Evolutionary conservation across 2,888 invertebrate species (phyloP).

Genomic region (Aquatica leii): DNA sequence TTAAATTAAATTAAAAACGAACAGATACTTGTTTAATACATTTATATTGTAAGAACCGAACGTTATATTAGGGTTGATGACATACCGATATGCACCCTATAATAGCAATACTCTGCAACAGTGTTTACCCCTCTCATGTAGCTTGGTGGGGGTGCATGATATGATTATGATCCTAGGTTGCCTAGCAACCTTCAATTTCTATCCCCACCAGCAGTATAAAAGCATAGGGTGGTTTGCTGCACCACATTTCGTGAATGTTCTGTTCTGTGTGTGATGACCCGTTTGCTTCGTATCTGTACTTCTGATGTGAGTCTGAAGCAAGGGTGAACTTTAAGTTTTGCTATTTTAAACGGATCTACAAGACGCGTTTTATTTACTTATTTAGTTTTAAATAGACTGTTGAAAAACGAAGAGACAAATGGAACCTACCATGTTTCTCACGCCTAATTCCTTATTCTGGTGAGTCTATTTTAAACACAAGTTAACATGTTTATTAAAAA

Average conservation of each 20-base stretch:
- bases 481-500: too few species aligned
- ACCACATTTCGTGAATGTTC: constrained; percentile 52
- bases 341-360: constrained; percentile 13
- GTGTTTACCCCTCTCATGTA: constrained; percentile 36
- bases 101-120: constrained; percentile 40
- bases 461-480: background rate
- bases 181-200: constrained; percentile 59
- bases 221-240: constrained; percentile 53
- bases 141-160: constrained; percentile 53
- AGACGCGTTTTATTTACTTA: constrained; percentile 21
- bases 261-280: constrained; percentile 39
- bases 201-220: constrained; percentile 57
- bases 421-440: background rate
- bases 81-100: constrained; percentile 39
- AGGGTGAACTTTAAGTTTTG: constrained; percentile 27
- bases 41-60: constrained; percentile 29
- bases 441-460: background rate
- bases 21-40: constrained; percentile 27
- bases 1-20: too few species aligned
- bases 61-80: constrained; percentile 32
- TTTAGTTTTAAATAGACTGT: constrained; percentile 12
- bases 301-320: constrained; percentile 24
- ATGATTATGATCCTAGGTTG: constrained; percentile 61
- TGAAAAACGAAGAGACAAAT: background rate
- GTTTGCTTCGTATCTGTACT: constrained; percentile 36